phyloP scores from a whole-genome alignment of 1,140 invertebrate species.

The Drosophila rufa region DNA sequence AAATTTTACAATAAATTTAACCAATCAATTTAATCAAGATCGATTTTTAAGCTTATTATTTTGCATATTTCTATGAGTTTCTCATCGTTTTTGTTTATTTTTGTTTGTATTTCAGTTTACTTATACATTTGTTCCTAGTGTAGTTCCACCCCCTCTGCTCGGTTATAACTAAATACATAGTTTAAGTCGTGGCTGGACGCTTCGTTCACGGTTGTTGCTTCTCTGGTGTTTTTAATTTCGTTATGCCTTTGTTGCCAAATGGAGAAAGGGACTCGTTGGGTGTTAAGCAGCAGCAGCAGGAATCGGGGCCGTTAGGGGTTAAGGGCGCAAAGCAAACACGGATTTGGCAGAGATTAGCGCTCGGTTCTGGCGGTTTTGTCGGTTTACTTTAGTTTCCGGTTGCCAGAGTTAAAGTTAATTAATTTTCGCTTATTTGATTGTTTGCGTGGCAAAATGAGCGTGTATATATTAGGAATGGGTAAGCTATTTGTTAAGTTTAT shows the following conservation, averaged over 20 bases:
- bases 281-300: background rate
- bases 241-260: constrained; percentile 47
- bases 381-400: constrained; percentile 32
- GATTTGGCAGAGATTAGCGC: constrained; percentile 67
- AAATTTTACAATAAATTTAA: no score
- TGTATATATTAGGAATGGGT: background rate
- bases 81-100: no score
- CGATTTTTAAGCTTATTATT: no score
- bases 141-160: background rate
- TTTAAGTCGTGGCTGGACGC: constrained; percentile 54
- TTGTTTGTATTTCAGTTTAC: background rate
- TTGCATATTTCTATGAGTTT: no score
- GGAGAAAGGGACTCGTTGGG: constrained; percentile 3
- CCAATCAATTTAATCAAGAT: no score
- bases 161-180: constrained; percentile 49
- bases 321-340: constrained; percentile 6
- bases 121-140: background rate
- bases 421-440: constrained; percentile 64
- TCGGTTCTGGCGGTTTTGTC: constrained; percentile 44
- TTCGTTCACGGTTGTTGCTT: constrained; percentile 55
- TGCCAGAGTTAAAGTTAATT: constrained; percentile 59
- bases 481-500: background rate
- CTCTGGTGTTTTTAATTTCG: constrained; percentile 28
- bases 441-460: constrained; percentile 11
- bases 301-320: background rate